Evolutionary conservation across 1,140 invertebrate species (phyloP), one percentile per base, ranked within the genome.

Genomic region (Drosophila saltans): DNA sequence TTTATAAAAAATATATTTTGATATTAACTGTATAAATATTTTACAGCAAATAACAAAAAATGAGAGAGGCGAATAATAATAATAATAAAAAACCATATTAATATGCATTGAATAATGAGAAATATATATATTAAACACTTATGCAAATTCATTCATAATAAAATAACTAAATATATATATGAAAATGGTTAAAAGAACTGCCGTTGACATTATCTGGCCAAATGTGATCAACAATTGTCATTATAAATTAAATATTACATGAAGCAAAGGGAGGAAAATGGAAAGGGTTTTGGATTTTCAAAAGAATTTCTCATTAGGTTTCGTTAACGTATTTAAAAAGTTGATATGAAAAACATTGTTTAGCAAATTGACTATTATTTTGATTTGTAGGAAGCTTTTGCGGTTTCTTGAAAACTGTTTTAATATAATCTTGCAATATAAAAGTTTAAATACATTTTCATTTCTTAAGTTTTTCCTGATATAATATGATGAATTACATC

Each of bases 11-110:
- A 36, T 30, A 36, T 52, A 52, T 52, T 52, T 52, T 52, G 9
- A 52, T 52, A 52, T 52, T 52, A 52, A 52, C 45, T 52, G 45
- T 52, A 24, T 52, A 52, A 52, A 52, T 52, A 52, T 52, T 52
- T 24, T 21, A 48, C 45, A 9, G n/a, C 8, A 52, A 3, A 52
- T 30, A 52, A 21, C 21, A 48, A 2, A 4, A 30, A 30, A 30
- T 0, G 4, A 30, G 4, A 30, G 8, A 3, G 2, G 7, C 1
- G 45, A 21, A 2, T 21, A 21, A 48, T 21, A 48, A 48, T 21
- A 48, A 48, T 21, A 21, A 21, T 24, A 48, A 16, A 52, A 52
- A 26, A 52, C 24, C 8, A 52, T 52, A 52, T 52, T 52, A 52
- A 52, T 52, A 52, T 26, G 45, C 45, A 52, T 52, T 52, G 21